These are phyloP conservation scores for Muntiacus reevesi DNA, from an alignment of 2,113 vertebrate genomes.

Conservation along the genomic window DNA sequence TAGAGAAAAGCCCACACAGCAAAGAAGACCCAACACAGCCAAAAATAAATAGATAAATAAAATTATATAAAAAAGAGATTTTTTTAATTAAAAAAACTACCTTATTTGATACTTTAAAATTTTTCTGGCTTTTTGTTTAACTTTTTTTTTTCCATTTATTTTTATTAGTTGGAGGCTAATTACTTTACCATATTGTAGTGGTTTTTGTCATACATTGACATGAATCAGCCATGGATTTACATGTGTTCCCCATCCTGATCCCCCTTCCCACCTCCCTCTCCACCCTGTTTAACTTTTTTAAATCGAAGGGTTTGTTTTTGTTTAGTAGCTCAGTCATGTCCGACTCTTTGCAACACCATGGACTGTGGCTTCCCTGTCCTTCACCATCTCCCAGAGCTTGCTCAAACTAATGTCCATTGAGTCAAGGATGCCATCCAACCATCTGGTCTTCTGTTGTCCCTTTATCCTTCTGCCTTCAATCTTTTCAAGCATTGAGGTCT, in stretches of 20 bases:
- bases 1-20: not conserved
- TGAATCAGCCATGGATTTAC: no score
- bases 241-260: no score
- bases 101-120: not conserved
- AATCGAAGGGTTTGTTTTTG: not conserved
- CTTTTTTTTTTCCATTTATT: not conserved
- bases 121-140: not conserved
- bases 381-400: not conserved
- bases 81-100: not conserved
- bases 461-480: not conserved
- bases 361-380: not conserved
- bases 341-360: rapidly evolving
- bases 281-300: not conserved
- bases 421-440: not conserved
- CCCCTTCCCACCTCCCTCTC: no score
- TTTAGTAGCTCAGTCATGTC: not conserved
- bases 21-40: not conserved
- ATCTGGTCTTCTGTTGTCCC: not conserved
- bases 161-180: no score
- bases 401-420: not conserved
- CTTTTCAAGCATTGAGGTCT: not conserved
- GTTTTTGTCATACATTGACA: no score
- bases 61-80: not conserved
- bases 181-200: no score
- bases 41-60: not conserved